Evolutionary conservation across 1,140 invertebrate species (phyloP).

Genomic region (Camponotus vicinus): DNA sequence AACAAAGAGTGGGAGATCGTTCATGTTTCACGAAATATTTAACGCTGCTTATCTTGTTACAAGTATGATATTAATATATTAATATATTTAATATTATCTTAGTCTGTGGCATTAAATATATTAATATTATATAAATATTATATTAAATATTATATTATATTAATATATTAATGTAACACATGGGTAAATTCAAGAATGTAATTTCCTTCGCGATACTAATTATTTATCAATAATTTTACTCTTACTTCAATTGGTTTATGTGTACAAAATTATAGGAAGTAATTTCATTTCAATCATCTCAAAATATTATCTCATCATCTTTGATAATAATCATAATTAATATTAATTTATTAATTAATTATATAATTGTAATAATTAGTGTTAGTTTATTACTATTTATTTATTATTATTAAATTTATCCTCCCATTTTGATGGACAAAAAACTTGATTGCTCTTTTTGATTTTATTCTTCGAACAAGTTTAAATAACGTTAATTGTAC

Average conservation of each 20-base stretch:
- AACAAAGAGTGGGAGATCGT: conserved; percentile 18
- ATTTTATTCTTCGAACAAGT: conserved; percentile 15
- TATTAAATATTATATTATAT: too few relatives aligned
- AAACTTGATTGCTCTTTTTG: conserved; percentile 24
- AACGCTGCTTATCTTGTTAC: conserved; percentile 37
- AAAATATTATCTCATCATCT: neutral
- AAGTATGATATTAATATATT: neutral
- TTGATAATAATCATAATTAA: neutral
- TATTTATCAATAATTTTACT: neutral
- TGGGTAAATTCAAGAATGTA: neutral
- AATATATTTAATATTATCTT: too few relatives aligned
- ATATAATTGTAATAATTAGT: neutral
- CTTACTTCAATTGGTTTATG: neutral
- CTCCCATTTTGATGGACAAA: neutral
- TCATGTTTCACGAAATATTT: conserved; percentile 42
- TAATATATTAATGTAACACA: too few relatives aligned
- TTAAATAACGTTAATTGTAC: neutral
- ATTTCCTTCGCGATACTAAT: neutral
- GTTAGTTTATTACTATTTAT: neutral
- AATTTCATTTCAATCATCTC: neutral
- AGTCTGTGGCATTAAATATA: too few relatives aligned
- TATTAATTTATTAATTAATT: neutral
- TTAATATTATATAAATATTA: neutral
- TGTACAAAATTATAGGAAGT: neutral
- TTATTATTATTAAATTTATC: neutral